Percentiles rank a stretch among this genome's conserved stretches.
These are phyloP conservation scores for Peucedramus taeniatus DNA, from an alignment of 2,113 vertebrate species.

Conservation along the genomic window DNA sequence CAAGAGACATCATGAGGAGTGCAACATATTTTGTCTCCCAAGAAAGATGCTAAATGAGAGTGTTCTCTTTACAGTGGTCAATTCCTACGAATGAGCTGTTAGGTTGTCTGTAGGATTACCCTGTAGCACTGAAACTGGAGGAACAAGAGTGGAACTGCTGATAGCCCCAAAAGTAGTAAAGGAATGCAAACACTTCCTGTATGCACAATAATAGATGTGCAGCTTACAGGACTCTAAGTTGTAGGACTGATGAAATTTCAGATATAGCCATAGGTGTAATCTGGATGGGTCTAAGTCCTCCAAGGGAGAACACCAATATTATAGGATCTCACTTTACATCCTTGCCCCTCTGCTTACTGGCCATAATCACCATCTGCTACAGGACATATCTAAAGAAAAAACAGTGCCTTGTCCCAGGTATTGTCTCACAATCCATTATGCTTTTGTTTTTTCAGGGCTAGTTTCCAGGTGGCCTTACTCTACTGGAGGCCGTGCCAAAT, in stretches of 20 bases:
- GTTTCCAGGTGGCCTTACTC: neutral
- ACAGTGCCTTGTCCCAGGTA: neutral
- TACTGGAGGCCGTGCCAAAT: neutral
- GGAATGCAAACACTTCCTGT: neutral
- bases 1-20: neutral
- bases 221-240: neutral
- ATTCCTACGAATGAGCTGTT: neutral
- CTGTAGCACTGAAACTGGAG: neutral
- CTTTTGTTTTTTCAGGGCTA: neutral
- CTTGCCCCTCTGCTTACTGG: neutral
- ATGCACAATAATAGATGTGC: neutral
- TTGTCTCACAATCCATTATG: neutral
- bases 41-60: neutral
- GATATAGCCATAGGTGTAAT: neutral
- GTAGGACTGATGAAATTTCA: neutral
- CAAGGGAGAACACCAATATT: neutral
- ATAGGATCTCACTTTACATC: neutral
- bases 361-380: neutral
- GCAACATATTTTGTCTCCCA: neutral
- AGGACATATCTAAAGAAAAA: neutral
- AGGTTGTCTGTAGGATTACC: neutral
- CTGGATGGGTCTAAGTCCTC: neutral
- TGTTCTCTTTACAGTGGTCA: neutral
- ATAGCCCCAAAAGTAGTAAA: neutral
- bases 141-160: neutral